A percentile compares a stretch with the other conserved stretches of the same genome.
Evolutionary conservation across 2,113 vertebrate species (phyloP).

Genomic region (Pao palembangensis): DNA sequence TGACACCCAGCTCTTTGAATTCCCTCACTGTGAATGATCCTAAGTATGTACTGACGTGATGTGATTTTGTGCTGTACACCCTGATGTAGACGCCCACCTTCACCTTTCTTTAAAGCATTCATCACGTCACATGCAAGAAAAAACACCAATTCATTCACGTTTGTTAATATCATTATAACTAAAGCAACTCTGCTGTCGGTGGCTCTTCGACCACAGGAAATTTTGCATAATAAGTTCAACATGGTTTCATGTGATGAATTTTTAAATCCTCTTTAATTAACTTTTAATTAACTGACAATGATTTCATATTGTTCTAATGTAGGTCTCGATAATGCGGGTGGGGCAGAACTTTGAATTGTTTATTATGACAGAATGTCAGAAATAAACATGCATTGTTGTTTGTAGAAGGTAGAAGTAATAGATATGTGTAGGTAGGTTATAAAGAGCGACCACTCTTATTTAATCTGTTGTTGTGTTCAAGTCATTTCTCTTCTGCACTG

Average conservation of each 20-base stretch:
- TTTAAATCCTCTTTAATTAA: conserved; percentile 35
- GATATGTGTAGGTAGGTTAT: conserved; percentile 12
- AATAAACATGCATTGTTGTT: conserved; percentile 42
- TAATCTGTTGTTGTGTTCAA: conserved; percentile 14
- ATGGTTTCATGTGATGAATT: conserved; percentile 30
- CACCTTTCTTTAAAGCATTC: conserved; percentile 42
- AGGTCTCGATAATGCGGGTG: conserved; percentile 40
- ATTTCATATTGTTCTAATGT: conserved; percentile 63
- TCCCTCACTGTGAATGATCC: conserved; percentile 60
- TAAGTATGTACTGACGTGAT: conserved; percentile 54
- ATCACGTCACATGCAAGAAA: conserved; percentile 28
- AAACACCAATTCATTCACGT: conserved; percentile 19
- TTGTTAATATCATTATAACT: conserved; percentile 9
- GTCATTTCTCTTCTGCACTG: conserved; percentile 26
- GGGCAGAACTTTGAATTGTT: conserved; percentile 44
- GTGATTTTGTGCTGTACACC: conserved; percentile 67
- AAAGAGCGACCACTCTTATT: conserved; percentile 26
- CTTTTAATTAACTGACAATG: conserved; percentile 39
- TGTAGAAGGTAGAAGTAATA: conserved; percentile 51
- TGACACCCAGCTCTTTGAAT: conserved; percentile 35
- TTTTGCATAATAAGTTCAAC: conserved; percentile 33
- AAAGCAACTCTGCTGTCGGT: conserved; percentile 17
- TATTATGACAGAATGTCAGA: conserved; percentile 31
- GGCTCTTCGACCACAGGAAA: conserved; percentile 30
- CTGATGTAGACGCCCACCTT: conserved; percentile 53